Percentiles rank a stretch among this genome's conserved stretches.
phyloP scores from a whole-genome alignment of 1,140 invertebrate species.

The Pantala flavescens region DNA sequence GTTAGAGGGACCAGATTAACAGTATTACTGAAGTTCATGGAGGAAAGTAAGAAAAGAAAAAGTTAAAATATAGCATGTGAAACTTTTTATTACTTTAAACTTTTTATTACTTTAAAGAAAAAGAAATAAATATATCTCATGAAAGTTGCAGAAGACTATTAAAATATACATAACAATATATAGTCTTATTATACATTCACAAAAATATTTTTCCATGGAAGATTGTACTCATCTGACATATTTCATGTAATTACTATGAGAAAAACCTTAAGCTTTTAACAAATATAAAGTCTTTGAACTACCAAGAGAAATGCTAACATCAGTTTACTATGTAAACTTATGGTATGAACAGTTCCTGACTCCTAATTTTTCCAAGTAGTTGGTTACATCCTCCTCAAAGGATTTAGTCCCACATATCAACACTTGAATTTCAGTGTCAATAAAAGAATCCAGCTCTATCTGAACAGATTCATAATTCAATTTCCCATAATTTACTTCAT shows the following conservation, averaged over 20 bases:
- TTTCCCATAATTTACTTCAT: constrained; percentile 25
- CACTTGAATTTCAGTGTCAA: constrained; percentile 25
- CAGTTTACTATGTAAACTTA: constrained; percentile 20
- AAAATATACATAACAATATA: neutral
- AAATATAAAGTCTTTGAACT: constrained; percentile 25
- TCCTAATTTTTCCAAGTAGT: constrained; percentile 27
- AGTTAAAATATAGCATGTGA: neutral
- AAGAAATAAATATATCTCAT: constrained; percentile 6
- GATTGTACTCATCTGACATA: too few species aligned
- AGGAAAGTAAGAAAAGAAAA: too few species aligned
- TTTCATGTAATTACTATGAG: neutral
- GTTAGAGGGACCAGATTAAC: constrained; percentile 13
- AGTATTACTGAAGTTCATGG: constrained; percentile 20
- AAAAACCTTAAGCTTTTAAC: constrained; percentile 25
- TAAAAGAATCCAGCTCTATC: constrained; percentile 22
- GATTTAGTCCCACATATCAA: constrained; percentile 36
- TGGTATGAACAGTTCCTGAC: constrained; percentile 23
- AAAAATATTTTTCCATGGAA: neutral
- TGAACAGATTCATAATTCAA: constrained; percentile 24
- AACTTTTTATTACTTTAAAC: neutral
- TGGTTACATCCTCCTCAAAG: constrained; percentile 35
- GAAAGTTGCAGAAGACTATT: neutral
- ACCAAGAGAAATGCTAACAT: constrained; percentile 21
- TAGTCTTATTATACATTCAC: neutral
- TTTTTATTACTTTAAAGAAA: neutral